phyloP scores from a whole-genome alignment of 2,797 vertebrate genomes.

The Carapus acus region DNA sequence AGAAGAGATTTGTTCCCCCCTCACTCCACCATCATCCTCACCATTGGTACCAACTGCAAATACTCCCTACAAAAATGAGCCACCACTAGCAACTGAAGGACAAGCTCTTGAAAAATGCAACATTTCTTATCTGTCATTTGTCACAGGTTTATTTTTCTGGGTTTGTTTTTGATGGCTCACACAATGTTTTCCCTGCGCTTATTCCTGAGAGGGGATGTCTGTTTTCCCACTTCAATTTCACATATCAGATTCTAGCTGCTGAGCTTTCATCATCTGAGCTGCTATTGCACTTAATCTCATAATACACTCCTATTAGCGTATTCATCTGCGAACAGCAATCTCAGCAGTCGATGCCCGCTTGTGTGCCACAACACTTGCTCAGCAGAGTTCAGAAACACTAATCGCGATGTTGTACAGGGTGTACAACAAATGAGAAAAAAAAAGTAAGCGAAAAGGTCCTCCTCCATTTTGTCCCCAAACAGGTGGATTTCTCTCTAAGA shows the following conservation, averaged over 20 bases:
- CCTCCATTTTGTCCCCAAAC: conserved; percentile 3
- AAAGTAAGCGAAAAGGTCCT: conserved; percentile 8
- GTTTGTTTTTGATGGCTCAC: background rate
- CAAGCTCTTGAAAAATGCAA: too few species aligned
- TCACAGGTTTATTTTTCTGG: too few species aligned
- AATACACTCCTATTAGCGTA: conserved; percentile 46
- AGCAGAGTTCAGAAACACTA: conserved; percentile 24
- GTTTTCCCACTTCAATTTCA: conserved; percentile 8
- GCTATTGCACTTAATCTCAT: conserved; percentile 32
- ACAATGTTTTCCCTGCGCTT: conserved; percentile 14
- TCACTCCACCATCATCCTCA: background rate
- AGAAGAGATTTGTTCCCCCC: background rate
- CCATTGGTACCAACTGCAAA: background rate
- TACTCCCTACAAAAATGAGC: too few species aligned
- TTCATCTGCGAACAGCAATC: conserved; percentile 49
- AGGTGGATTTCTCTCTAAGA: conserved; percentile 9
- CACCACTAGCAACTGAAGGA: too few species aligned
- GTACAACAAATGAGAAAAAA: conserved; percentile 34
- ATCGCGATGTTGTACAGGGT: conserved; percentile 49
- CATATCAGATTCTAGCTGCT: conserved; percentile 32
- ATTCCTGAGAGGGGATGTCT: conserved; percentile 15
- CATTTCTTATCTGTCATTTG: too few species aligned
- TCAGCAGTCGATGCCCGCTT: conserved; percentile 47
- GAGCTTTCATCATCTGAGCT: conserved; percentile 26
- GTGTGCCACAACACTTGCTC: conserved; percentile 59